phyloP scores from a whole-genome alignment of 2,113 vertebrate genomes.

The Pterocles gutturalis region DNA sequence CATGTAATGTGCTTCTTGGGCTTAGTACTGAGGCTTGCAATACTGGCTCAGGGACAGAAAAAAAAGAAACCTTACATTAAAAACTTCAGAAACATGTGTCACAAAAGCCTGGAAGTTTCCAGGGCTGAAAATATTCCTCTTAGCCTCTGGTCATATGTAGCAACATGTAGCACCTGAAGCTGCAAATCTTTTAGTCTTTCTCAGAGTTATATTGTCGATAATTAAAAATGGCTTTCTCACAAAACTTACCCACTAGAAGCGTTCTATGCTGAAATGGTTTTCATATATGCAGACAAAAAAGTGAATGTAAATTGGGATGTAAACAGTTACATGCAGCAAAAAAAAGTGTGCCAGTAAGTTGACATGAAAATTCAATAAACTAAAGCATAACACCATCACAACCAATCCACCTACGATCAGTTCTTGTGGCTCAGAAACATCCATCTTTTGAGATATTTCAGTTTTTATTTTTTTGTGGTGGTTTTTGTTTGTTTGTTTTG shows the following conservation, averaged over 20 bases:
- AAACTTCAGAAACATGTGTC: background rate
- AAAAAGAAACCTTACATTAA: background rate
- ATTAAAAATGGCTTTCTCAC: background rate
- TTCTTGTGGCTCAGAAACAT: background rate
- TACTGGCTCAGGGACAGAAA: background rate
- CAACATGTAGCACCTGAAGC: background rate
- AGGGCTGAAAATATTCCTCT: background rate
- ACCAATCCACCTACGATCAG: too few relatives aligned
- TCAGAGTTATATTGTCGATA: background rate
- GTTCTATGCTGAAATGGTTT: background rate
- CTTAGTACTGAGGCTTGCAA: background rate
- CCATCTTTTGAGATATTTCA: background rate
- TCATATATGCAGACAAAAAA: background rate
- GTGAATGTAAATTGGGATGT: background rate
- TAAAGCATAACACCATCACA: background rate
- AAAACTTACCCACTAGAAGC: background rate
- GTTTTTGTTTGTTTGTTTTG: background rate
- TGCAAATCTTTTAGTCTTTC: background rate
- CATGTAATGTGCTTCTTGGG: accelerated
- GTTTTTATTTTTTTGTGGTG: background rate
- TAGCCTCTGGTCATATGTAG: background rate
- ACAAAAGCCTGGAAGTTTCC: background rate
- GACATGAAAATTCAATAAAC: background rate
- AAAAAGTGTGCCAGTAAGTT: background rate
- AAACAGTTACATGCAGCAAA: background rate